Evolutionary conservation across 1,140 invertebrate genomes (phyloP), one percentile per base, ranked within the genome.

Genomic region (Drosophila kepulauana): DNA sequence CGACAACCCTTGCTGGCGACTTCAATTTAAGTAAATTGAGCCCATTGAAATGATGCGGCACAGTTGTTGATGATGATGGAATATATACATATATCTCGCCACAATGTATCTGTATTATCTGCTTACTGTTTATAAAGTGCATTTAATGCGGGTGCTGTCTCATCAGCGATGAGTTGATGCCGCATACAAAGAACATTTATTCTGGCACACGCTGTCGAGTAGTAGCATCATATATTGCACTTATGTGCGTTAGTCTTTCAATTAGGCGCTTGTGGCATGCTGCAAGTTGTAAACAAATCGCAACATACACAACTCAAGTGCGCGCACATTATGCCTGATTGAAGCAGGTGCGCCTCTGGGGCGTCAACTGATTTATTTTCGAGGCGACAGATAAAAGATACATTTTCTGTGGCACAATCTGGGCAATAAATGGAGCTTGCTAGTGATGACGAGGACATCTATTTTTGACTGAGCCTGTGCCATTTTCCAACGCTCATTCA

Each of bases 101-200:
- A 43, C 16, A 43, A 43, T 11, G 46, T 54, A 43, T 52, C 33
- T 46, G 43, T n/a, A 30, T 49, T 58, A 43, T 64, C 38, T 16
- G 48, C 41, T 11, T 41, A 54, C 57, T 82, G 80, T 84, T 87
- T 82, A 70, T 72, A 75, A 48, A 57, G 62, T 66, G 73, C 48
- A 70, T 71, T 59, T 75, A 51, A 79, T 87, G 79, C 82, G 82
- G 82, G 82, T 52, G 46, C 64, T 38, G 35, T 38, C 35, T 38
- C 35, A 38, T 38, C 30, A 38, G 35, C 10, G 30, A 33, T 33
- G 30, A 33, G 30, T 33, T 33, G 30, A 33, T 33, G 30, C 30
- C 30, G 30, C 35, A 13, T 43, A 82, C 71, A 87, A 87, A 70
- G 68, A 79, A 73, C 11, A 62, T 77, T 66, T 79, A 87, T 79